Percentiles rank a stretch among this genome's conserved stretches.
Evolutionary conservation across 2,888 invertebrate species (phyloP).

Genomic region (Euplexia lucipara): DNA sequence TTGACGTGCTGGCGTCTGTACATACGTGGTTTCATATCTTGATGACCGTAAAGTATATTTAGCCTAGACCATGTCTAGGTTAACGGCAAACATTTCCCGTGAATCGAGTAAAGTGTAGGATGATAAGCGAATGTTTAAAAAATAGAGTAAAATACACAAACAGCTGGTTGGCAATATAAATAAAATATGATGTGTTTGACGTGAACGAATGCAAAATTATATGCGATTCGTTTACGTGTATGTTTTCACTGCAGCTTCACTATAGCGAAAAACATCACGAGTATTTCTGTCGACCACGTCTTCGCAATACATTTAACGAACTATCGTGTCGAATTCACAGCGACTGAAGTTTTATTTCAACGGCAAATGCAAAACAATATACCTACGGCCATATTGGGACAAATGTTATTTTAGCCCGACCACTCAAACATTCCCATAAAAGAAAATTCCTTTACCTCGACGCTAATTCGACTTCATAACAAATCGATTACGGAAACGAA

Average conservation of each 20-base stretch:
- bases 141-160: slow-evolving; percentile 27
- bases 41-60: slow-evolving; percentile 18
- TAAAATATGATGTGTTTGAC: slow-evolving; percentile 46
- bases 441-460: slow-evolving; percentile 33
- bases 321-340: slow-evolving; percentile 60
- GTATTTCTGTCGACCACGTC: slow-evolving; percentile 55
- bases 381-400: slow-evolving; percentile 42
- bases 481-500: slow-evolving; percentile 45
- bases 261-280: slow-evolving; percentile 47
- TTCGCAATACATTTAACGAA: slow-evolving; percentile 56
- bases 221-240: slow-evolving; percentile 46
- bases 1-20: too few species aligned
- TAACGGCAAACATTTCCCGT: slow-evolving; percentile 8
- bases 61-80: slow-evolving; percentile 11
- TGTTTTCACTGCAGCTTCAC: slow-evolving; percentile 43
- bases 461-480: slow-evolving; percentile 30
- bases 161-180: slow-evolving; percentile 40
- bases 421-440: slow-evolving; percentile 30
- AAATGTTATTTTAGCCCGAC: slow-evolving; percentile 42
- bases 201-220: slow-evolving; percentile 53
- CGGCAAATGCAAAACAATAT: slow-evolving; percentile 46
- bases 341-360: slow-evolving; percentile 63
- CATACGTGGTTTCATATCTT: background rate
- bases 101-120: slow-evolving; percentile 4
- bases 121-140: slow-evolving; percentile 34